Evolutionary conservation across 1,140 invertebrate species (phyloP).

Genomic region (Drosophila truncata): DNA sequence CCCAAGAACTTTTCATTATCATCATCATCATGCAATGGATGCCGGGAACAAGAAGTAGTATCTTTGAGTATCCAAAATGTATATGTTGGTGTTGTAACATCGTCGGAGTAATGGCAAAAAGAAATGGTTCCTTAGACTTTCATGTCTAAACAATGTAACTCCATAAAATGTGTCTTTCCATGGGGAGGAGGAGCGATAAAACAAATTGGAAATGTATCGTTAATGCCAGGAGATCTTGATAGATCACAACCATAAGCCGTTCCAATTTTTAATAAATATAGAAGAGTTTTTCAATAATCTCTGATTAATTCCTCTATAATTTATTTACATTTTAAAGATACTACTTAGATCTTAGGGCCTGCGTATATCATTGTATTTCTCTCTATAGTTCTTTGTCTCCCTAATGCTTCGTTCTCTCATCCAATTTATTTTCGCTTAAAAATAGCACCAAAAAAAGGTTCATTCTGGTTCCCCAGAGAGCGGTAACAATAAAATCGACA

Average conservation of each 20-base stretch:
- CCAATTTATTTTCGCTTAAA: conserved; percentile 35
- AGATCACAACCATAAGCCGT: conserved; percentile 11
- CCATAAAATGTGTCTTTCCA: conserved; percentile 49
- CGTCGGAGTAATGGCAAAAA: conserved; percentile 33
- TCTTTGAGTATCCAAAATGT: conserved; percentile 27
- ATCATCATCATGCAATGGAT: conserved; percentile 36
- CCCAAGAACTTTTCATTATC: conserved; percentile 57
- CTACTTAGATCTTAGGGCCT: neutral
- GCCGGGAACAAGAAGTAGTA: conserved; percentile 17
- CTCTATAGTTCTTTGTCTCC: neutral
- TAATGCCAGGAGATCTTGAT: conserved; percentile 23
- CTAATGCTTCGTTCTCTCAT: conserved; percentile 3
- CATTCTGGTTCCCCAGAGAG: conserved; percentile 28
- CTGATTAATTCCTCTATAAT: neutral
- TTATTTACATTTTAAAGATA: conserved; percentile 1
- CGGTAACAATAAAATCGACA: conserved; percentile 38
- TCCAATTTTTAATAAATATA: neutral
- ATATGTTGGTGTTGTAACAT: conserved; percentile 21
- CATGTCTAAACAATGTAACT: conserved; percentile 46
- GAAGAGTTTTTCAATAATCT: neutral
- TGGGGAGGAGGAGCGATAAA: conserved; percentile 23
- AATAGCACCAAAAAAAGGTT: conserved; percentile 61
- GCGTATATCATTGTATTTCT: conserved; percentile 7
- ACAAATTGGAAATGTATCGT: conserved; percentile 24
- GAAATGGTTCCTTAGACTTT: conserved; percentile 31